Conservation (phyloP, 1,140 invertebrate genomes). For the Drosophila chauvacae region DNA sequence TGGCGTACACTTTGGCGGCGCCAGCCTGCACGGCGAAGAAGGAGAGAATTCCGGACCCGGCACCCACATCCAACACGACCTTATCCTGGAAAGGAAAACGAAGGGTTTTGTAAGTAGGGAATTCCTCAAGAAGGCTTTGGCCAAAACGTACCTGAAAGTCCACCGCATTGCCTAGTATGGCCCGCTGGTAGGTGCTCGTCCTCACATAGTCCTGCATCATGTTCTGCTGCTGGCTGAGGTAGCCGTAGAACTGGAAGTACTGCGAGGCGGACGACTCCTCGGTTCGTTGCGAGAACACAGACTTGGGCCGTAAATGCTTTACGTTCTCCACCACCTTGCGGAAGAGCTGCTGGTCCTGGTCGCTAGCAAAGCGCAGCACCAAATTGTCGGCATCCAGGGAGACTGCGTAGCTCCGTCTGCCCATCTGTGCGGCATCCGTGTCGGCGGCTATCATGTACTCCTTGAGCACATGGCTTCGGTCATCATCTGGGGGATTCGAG, state of each 20-base stretch:
- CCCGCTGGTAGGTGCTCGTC: slow-evolving; percentile 98
- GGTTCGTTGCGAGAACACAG: slow-evolving; percentile 97
- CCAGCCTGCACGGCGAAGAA: slow-evolving; percentile 99
- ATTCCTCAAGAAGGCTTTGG: no score
- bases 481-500: slow-evolving; percentile 40
- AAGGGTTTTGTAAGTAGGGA: neutral
- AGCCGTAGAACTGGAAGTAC: slow-evolving; percentile 99
- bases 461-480: slow-evolving; percentile 63
- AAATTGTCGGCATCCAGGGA: slow-evolving; percentile 78
- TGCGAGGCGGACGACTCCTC: slow-evolving; percentile 98
- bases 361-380: slow-evolving; percentile 67
- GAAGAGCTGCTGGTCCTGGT: slow-evolving; percentile 89
- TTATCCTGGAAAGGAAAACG: slow-evolving; percentile 87
- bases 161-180: slow-evolving; percentile 96
- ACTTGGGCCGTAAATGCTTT: slow-evolving; percentile 91
- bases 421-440: slow-evolving; percentile 77
- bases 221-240: slow-evolving; percentile 99
- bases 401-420: slow-evolving; percentile 68
- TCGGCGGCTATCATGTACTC: slow-evolving; percentile 79
- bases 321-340: slow-evolving; percentile 91
- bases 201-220: slow-evolving; percentile 99
- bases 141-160: slow-evolving; percentile 91
- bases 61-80: slow-evolving; percentile 98
- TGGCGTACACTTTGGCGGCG: slow-evolving; percentile 98
- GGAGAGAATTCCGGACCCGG: slow-evolving; percentile 98